These are phyloP conservation scores for Melanargia galathea DNA, from an alignment of 2,888 invertebrate species.

Conservation along the genomic window DNA sequence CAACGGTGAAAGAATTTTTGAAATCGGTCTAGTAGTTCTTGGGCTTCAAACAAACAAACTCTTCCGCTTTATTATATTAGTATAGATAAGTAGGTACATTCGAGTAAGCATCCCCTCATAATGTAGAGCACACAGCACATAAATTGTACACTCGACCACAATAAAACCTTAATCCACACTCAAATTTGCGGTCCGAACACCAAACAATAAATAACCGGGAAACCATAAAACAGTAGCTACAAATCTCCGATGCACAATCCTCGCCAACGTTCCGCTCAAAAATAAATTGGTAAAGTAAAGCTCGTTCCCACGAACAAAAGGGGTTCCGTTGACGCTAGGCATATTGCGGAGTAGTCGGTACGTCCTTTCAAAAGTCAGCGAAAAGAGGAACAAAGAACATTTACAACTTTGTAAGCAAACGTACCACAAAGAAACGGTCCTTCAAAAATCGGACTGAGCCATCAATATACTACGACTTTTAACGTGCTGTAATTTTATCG, in stretches of 20 bases:
- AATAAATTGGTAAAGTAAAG: constrained; percentile 15
- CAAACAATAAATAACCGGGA: constrained; percentile 27
- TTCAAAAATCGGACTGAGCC: no score
- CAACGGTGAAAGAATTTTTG: no score
- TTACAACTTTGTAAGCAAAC: no score
- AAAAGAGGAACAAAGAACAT: no score
- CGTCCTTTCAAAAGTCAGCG: no score
- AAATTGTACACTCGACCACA: constrained; percentile 26
- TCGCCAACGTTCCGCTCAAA: constrained; percentile 22
- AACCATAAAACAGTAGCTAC: constrained; percentile 27
- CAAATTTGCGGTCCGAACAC: constrained; percentile 28
- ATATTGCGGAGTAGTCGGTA: no score
- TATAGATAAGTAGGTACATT: neutral
- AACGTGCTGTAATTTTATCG: no score
- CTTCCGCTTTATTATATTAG: no score
- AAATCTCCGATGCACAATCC: constrained; percentile 26
- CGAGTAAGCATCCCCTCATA: constrained; percentile 9
- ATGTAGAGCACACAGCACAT: constrained; percentile 16
- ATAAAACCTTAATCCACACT: constrained; percentile 29
- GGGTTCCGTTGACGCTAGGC: neutral
- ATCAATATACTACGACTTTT: no score
- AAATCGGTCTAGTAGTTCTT: no score
- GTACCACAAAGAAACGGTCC: no score
- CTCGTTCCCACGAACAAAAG: neutral
- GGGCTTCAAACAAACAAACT: no score